These are phyloP conservation scores for Vanessa cardui DNA, from an alignment of 2,888 invertebrate species.

Conservation along the genomic window DNA sequence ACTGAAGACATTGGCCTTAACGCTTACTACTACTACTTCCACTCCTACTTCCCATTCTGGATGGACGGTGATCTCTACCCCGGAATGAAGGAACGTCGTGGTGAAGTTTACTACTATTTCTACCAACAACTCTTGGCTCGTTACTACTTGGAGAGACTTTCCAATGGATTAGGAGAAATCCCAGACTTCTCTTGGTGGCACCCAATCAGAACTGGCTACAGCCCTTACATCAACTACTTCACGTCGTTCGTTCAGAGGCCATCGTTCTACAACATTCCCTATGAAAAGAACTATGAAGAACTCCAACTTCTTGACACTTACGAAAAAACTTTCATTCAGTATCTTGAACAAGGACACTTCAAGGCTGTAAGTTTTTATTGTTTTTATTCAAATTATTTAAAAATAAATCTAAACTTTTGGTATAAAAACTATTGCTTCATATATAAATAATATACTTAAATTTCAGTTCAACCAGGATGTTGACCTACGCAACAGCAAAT, in stretches of 20 bases:
- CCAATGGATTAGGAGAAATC: slow-evolving; percentile 84
- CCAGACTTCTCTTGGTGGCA: slow-evolving; percentile 85
- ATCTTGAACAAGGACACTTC: slow-evolving; percentile 80
- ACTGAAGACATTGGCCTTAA: slow-evolving; percentile 88
- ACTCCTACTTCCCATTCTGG: slow-evolving; percentile 85
- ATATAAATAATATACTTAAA: not conserved
- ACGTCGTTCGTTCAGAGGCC: slow-evolving; percentile 50
- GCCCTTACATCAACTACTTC: slow-evolving; percentile 43
- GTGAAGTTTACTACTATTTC: slow-evolving; percentile 85
- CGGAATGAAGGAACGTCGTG: slow-evolving; percentile 81
- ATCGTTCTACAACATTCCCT: slow-evolving; percentile 83
- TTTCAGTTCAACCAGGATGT: slow-evolving; percentile 22
- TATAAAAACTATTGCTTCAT: too few relatives aligned
- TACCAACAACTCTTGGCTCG: slow-evolving; percentile 87
- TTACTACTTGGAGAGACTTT: slow-evolving; percentile 87
- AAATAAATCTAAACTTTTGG: too few relatives aligned
- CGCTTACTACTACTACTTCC: slow-evolving; percentile 85
- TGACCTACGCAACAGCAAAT: slow-evolving; percentile 31
- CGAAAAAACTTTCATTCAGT: slow-evolving; percentile 78
- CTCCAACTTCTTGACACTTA: slow-evolving; percentile 83
- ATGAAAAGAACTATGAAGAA: slow-evolving; percentile 73
- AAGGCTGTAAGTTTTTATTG: slow-evolving; percentile 80
- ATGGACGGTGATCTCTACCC: slow-evolving; percentile 78
- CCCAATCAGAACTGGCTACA: slow-evolving; percentile 72
- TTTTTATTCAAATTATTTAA: not conserved